phyloP scores from a whole-genome alignment of 2,113 vertebrate species.

The Aptenodytes forsteri region DNA sequence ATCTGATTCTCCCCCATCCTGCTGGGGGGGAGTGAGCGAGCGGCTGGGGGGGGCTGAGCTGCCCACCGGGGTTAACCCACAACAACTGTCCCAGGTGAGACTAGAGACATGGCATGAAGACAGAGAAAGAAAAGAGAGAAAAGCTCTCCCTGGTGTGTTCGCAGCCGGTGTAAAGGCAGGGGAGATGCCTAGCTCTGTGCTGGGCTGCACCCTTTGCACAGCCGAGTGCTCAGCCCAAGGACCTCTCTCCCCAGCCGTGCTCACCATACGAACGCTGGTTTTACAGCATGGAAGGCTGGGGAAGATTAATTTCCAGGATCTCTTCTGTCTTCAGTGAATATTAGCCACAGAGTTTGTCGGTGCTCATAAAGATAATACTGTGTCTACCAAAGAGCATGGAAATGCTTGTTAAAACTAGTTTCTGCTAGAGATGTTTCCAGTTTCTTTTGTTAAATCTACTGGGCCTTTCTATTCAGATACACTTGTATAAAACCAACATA shows the following conservation, averaged over 20 bases:
- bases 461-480: background rate
- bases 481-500: no score
- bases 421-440: background rate
- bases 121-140: background rate
- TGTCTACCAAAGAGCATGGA: background rate
- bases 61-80: background rate
- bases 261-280: accelerated
- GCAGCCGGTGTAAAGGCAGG: background rate
- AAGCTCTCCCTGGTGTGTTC: no score
- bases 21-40: background rate
- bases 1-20: no score
- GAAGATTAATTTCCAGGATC: background rate
- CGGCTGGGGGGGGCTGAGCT: background rate
- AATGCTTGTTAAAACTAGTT: background rate
- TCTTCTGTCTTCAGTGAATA: background rate
- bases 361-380: background rate
- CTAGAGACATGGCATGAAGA: accelerated
- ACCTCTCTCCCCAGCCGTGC: no score
- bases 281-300: background rate
- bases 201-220: background rate
- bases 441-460: background rate
- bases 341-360: background rate
- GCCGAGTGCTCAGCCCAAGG: background rate
- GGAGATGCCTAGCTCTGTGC: no score
- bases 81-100: background rate